Evolutionary conservation across 2,888 invertebrate species (phyloP).

Genomic region (Matsumyia berberina): DNA sequence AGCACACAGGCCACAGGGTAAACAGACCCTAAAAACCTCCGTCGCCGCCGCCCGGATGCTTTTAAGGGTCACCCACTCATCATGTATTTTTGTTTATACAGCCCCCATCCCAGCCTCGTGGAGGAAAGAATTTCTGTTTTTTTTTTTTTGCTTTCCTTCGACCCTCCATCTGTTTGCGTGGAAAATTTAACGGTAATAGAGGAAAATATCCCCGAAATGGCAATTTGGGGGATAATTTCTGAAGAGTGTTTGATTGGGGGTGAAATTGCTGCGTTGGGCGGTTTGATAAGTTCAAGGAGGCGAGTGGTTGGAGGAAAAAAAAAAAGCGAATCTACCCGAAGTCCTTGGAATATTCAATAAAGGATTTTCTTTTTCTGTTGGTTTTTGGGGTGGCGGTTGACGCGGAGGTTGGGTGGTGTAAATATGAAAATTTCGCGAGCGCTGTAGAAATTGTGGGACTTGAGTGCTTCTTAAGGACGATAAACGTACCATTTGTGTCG

Average conservation of each 20-base stretch:
- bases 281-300: background rate
- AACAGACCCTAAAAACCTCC: conserved; percentile 46
- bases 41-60: conserved; percentile 46
- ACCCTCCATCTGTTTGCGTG: conserved; percentile 26
- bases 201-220: conserved; percentile 71
- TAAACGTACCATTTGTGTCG: conserved; percentile 75
- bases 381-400: conserved; percentile 2
- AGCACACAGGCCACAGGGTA: conserved; percentile 24
- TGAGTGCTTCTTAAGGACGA: conserved; percentile 71
- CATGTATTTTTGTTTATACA: conserved; percentile 58
- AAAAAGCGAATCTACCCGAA: too few relatives aligned
- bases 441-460: conserved; percentile 49
- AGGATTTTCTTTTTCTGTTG: conserved; percentile 38
- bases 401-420: conserved; percentile 30
- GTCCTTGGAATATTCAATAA: conserved; percentile 74
- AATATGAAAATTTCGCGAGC: conserved; percentile 73
- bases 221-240: conserved; percentile 72
- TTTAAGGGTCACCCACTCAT: conserved; percentile 76
- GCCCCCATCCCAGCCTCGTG: too few relatives aligned
- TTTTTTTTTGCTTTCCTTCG: conserved; percentile 14
- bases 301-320: background rate
- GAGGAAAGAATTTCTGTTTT: background rate
- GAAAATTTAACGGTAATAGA: conserved; percentile 73
- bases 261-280: conserved; percentile 63
- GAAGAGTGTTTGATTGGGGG: conserved; percentile 57